These are phyloP conservation scores for Odontothrips loti DNA, from an alignment of 2,888 invertebrate genomes.

Conservation along the genomic window DNA sequence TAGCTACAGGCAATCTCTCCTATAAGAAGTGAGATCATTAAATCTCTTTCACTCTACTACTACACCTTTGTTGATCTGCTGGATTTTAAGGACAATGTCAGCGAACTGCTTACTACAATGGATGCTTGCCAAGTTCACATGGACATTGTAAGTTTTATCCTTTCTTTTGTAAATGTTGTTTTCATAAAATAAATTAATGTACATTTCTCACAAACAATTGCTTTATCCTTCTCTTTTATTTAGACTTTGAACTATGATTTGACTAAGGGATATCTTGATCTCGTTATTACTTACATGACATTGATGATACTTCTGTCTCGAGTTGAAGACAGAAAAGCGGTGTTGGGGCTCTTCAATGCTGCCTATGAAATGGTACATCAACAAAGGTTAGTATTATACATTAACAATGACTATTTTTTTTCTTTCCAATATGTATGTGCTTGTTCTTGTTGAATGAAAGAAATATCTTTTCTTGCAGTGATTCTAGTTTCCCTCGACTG, in stretches of 20 bases:
- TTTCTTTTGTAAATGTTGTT: neutral
- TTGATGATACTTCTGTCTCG: conserved; percentile 96
- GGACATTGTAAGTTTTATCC: conserved; percentile 64
- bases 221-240: conserved; percentile 33
- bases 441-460: neutral
- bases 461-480: conserved; percentile 48
- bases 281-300: conserved; percentile 89
- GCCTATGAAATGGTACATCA: conserved; percentile 95
- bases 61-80: conserved; percentile 98
- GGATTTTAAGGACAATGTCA: conserved; percentile 94
- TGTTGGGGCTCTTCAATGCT: conserved; percentile 93
- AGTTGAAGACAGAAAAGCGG: conserved; percentile 97
- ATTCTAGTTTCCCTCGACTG: conserved; percentile 87
- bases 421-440: conserved; percentile 16
- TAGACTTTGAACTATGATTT: conserved; percentile 89
- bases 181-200: neutral
- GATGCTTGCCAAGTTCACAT: conserved; percentile 93
- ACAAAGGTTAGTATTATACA: conserved; percentile 50
- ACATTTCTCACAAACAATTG: neutral
- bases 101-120: conserved; percentile 88
- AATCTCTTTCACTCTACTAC: conserved; percentile 93
- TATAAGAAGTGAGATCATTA: conserved; percentile 90
- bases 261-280: conserved; percentile 90
- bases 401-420: neutral
- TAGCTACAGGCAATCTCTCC: conserved; percentile 75